Evolutionary conservation across 37 sponge, comb jelly and placozoan genomes (phyloP), one percentile per base, ranked within the genome.

Genomic region (Geodia barretti): DNA sequence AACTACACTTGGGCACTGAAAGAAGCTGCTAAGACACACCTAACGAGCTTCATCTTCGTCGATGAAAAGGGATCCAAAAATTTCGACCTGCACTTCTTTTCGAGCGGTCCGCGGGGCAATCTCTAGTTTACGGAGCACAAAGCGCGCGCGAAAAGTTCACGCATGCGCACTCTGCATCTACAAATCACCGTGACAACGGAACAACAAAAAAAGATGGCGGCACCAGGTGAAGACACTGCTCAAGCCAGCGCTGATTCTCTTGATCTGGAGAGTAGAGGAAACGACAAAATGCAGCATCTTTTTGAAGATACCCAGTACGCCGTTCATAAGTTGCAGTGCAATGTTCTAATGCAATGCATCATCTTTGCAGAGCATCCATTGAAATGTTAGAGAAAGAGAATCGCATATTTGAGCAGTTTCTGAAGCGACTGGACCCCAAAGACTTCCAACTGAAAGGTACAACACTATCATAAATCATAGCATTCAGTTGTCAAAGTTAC

Each of bases 341-440:
- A 14, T 47, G 54, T 47, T 7, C 14, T 14, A 17, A 14, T 14
- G 14, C 54, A 17, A 7, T 47, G 54, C 54, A 47, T 14, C 54
- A 47, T 47, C 14, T 47, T 7, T 47, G 54, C 60, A 96, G 97
- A 39, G 21, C 63, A 39, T 74, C 80, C 5, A 91, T 79, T 74
- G 87, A 91, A 29, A 70, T 60, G 17, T 41, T 97, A 39, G 54
- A 37, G 31, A 90, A 90, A 41, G 97, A 97, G 63, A 87, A 73
- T 70, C 83, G 43, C 21, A 89, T 97, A 81, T 89, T 97, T 85
- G 90, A 94, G 30, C 88, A 91, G 59, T 97, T 86, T 64, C 41
- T 94, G 32, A 97, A 91, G 40, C 62, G 94, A 68, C 79, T 97
- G 24, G 97, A 97, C 42, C 90, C 94, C 3, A 97, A 94, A 64